These are phyloP conservation scores for Peromyscus polionotus DNA, from an alignment of 2,113 vertebrate genomes.

Conservation along the genomic window DNA sequence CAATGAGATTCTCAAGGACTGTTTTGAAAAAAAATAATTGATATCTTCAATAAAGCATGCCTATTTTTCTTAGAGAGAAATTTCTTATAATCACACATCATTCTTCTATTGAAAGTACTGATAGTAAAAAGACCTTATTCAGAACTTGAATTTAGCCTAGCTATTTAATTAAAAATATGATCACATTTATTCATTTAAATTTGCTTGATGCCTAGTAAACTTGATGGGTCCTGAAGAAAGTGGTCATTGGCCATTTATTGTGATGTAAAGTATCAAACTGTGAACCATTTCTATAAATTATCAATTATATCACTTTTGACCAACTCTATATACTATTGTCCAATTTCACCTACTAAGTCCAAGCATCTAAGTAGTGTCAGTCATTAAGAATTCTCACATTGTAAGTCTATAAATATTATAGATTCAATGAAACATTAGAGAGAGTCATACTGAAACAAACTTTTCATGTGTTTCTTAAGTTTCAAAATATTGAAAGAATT, in stretches of 20 bases:
- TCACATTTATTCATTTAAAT: constrained; percentile 47
- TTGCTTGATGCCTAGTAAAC: background rate
- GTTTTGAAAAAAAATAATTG: constrained; percentile 50
- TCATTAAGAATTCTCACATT: constrained; percentile 14
- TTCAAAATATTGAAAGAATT: constrained; percentile 1
- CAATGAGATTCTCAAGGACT: constrained; percentile 60
- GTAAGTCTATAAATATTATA: background rate
- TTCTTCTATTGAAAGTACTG: constrained; percentile 30
- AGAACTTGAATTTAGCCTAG: constrained; percentile 35
- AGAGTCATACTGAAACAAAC: background rate
- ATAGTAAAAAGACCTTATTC: background rate
- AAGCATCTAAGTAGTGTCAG: background rate
- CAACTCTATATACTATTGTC: background rate
- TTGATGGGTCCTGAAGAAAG: background rate
- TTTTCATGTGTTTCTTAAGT: background rate
- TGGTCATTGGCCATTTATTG: background rate
- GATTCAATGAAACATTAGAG: background rate
- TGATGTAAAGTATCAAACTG: constrained; percentile 15
- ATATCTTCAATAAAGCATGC: background rate
- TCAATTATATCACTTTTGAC: background rate
- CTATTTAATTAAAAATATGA: background rate
- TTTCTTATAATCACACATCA: constrained; percentile 11
- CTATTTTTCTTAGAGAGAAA: constrained; percentile 25
- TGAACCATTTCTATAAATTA: background rate
- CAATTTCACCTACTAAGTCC: background rate